A percentile compares a stretch with the other conserved stretches of the same genome.
Evolutionary conservation across 1,140 invertebrate species (phyloP).

Genomic region (Probaryconus sp.): DNA sequence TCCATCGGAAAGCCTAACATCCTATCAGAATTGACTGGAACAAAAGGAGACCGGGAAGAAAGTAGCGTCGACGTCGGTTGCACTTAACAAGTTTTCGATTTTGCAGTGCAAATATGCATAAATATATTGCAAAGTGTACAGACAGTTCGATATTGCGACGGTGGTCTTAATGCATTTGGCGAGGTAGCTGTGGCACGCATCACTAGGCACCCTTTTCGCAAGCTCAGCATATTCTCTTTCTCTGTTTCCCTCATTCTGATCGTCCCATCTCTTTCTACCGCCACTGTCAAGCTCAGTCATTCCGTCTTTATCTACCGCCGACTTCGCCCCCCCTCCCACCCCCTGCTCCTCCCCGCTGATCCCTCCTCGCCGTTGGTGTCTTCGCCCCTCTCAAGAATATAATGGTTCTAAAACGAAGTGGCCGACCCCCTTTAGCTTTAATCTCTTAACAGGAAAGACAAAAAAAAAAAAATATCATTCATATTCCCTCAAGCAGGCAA

Average conservation of each 20-base stretch:
- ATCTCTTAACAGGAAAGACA: constrained; percentile 76
- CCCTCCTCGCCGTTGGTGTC: no score
- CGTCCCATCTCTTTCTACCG: constrained; percentile 23
- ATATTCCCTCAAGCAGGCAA: constrained; percentile 57
- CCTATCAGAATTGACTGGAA: no score
- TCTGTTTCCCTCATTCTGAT: constrained; percentile 20
- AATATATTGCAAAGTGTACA: constrained; percentile 45
- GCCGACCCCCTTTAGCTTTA: constrained; percentile 69
- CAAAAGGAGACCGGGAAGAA: no score
- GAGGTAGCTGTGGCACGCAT: constrained; percentile 75
- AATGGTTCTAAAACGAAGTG: constrained; percentile 75
- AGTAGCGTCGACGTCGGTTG: constrained; percentile 12
- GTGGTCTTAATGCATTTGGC: constrained; percentile 77
- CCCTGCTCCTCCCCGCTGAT: constrained; percentile 2
- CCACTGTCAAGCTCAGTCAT: constrained; percentile 30
- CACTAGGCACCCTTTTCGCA: constrained; percentile 78
- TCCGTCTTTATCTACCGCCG: neutral
- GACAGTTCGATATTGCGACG: constrained; percentile 70
- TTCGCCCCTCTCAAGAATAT: constrained; percentile 64
- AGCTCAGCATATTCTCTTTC: constrained; percentile 71
- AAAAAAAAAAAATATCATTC: constrained; percentile 73
- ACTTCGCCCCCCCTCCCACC: neutral
- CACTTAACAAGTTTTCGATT: constrained; percentile 25
- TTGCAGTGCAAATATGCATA: constrained; percentile 28
- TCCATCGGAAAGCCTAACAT: no score